A percentile compares a stretch with the other conserved stretches of the same genome.
These are phyloP conservation scores for Psilopogon haemacephalus DNA, from an alignment of 2,113 vertebrate species.

Conservation along the genomic window DNA sequence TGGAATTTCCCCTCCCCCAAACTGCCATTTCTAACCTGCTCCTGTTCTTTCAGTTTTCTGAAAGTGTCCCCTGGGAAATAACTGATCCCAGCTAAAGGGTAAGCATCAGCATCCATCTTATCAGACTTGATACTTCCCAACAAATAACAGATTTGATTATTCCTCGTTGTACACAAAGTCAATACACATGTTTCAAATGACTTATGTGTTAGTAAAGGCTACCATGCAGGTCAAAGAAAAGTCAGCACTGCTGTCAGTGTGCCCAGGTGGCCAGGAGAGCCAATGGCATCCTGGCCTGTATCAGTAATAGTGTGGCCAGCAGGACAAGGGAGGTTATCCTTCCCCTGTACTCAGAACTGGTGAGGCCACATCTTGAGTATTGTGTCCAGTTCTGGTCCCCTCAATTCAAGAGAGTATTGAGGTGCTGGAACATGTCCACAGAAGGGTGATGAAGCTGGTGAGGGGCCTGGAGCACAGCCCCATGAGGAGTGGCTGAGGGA, in stretches of 20 bases:
- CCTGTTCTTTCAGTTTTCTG: constrained; percentile 12
- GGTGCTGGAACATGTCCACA: no score
- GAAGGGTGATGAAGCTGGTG: no score
- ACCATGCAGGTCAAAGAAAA: not conserved
- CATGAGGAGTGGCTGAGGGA: no score
- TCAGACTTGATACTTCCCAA: constrained; percentile 17
- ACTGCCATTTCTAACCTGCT: constrained; percentile 14
- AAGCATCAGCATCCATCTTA: not conserved
- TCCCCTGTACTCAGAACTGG: no score
- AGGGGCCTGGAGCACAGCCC: no score
- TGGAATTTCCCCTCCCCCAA: constrained; percentile 24
- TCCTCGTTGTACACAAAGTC: not conserved
- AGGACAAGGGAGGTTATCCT: no score
- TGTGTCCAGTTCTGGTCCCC: no score
- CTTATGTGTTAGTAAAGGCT: not conserved
- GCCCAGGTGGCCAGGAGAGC: no score
- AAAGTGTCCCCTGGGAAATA: constrained; percentile 27
- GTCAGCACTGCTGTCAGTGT: not conserved
- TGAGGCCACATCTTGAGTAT: no score
- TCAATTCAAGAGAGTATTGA: no score
- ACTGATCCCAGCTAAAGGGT: constrained; percentile 41
- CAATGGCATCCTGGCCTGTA: no score
- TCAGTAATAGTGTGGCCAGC: no score
- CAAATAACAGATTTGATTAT: not conserved
- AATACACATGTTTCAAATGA: not conserved